These are phyloP conservation scores for Herpailurus yagouaroundi DNA, from an alignment of 2,113 vertebrate species.

Conservation along the genomic window DNA sequence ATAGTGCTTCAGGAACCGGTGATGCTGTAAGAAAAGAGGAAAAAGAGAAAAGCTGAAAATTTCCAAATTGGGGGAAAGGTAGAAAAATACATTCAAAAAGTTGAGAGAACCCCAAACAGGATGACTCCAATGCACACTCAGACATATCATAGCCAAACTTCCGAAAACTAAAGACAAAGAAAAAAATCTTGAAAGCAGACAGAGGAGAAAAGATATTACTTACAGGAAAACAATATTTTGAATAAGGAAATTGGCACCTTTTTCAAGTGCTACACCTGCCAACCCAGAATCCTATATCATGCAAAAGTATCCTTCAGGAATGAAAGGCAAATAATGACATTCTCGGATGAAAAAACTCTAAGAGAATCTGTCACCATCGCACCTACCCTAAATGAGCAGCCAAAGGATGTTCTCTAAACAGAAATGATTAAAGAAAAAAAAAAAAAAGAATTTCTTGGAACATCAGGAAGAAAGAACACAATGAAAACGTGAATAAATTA, in stretches of 20 bases:
- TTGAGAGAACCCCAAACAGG: neutral
- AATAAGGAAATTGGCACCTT: neutral
- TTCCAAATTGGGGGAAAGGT: constrained; percentile 11
- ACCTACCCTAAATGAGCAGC: neutral
- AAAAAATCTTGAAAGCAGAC: neutral
- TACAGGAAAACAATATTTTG: neutral
- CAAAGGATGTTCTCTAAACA: constrained; percentile 13
- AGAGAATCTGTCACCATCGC: neutral
- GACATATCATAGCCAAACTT: neutral
- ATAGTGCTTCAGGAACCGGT: neutral
- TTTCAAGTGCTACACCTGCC: neutral
- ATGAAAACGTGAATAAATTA: neutral
- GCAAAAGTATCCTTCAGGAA: constrained; percentile 31
- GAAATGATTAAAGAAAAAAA: neutral
- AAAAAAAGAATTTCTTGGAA: neutral
- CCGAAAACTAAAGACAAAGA: constrained; percentile 37
- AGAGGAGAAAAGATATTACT: neutral
- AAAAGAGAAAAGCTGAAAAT: neutral
- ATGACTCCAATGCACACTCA: neutral
- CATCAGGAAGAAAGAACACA: constrained; percentile 36
- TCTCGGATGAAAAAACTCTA: neutral
- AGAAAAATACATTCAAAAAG: constrained; percentile 30
- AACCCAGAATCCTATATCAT: neutral
- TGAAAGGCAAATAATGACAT: neutral
- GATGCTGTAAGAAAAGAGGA: neutral